A percentile compares a stretch with the other conserved stretches of the same genome.
phyloP scores from a whole-genome alignment of 2,797 vertebrate species.

The Phoxinus dragarum region DNA sequence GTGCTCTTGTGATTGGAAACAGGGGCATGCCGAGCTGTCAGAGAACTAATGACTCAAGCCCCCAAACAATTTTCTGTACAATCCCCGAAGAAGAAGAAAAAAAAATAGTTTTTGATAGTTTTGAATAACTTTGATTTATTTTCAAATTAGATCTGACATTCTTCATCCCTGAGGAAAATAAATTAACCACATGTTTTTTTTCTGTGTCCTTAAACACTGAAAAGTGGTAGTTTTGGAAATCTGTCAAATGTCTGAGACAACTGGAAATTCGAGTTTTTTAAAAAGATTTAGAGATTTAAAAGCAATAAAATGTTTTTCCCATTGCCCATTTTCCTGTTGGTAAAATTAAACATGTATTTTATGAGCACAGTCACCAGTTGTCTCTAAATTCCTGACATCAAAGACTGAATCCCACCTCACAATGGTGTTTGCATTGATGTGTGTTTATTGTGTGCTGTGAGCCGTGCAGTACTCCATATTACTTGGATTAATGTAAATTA shows the following conservation, averaged over 20 bases:
- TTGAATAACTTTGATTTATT: constrained; percentile 41
- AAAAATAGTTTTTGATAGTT: constrained; percentile 21
- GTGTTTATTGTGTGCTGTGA: neutral
- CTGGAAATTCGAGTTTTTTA: neutral
- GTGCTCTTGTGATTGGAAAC: constrained; percentile 40
- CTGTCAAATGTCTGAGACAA: constrained; percentile 18
- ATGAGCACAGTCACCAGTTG: neutral
- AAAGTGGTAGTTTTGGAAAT: neutral
- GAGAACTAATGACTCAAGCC: constrained; percentile 23
- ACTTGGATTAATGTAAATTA: constrained; percentile 17
- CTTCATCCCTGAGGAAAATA: neutral
- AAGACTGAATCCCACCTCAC: neutral
- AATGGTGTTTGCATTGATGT: constrained; percentile 25
- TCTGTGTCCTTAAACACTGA: neutral
- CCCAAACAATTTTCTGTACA: constrained; percentile 11
- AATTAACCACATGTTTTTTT: neutral
- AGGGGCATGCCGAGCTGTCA: constrained; percentile 15
- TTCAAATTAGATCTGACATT: constrained; percentile 19
- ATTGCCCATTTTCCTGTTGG: neutral
- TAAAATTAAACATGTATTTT: neutral
- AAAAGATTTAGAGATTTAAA: neutral
- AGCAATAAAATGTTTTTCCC: neutral
- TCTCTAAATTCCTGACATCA: constrained; percentile 8
- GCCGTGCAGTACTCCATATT: constrained; percentile 5
- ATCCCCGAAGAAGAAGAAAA: neutral